Evolutionary conservation across 2,797 vertebrate species (phyloP).

Genomic region (Tragelaphus oryx): DNA sequence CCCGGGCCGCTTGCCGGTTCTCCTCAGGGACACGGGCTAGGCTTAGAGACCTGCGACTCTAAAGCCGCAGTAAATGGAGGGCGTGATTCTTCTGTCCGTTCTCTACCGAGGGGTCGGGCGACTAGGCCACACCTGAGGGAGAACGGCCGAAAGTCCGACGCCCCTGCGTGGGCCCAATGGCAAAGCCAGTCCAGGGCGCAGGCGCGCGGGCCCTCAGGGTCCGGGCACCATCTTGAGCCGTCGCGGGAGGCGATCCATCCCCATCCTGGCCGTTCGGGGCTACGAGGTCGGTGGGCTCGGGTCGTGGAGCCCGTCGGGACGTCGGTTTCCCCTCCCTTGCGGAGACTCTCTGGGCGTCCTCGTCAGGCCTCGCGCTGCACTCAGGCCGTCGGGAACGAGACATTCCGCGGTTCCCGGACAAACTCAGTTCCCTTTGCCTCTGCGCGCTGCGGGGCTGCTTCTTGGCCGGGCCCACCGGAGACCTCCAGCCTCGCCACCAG

Average conservation of each 20-base stretch:
- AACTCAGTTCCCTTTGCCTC: rapidly evolving
- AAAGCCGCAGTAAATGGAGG: rapidly evolving
- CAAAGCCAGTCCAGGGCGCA: neutral
- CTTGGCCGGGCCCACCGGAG: neutral
- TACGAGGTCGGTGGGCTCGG: rapidly evolving
- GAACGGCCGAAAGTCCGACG: rapidly evolving
- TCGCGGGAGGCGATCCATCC: rapidly evolving
- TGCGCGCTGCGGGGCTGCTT: too few relatives aligned
- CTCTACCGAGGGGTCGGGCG: rapidly evolving
- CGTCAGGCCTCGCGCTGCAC: rapidly evolving
- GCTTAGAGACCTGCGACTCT: rapidly evolving
- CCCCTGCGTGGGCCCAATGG: rapidly evolving
- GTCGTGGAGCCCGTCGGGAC: rapidly evolving
- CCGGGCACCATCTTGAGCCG: rapidly evolving
- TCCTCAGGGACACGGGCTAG: rapidly evolving
- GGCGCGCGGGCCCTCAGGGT: neutral
- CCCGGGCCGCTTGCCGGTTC: rapidly evolving
- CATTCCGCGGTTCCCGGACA: neutral
- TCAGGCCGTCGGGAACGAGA: neutral
- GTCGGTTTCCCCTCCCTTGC: rapidly evolving
- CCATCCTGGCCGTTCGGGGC: rapidly evolving
- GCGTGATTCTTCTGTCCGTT: rapidly evolving
- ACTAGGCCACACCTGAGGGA: rapidly evolving
- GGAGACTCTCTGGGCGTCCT: rapidly evolving
- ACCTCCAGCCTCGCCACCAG: neutral